phyloP scores from a whole-genome alignment of 2,797 vertebrate species.

The Cyprinella venusta region DNA sequence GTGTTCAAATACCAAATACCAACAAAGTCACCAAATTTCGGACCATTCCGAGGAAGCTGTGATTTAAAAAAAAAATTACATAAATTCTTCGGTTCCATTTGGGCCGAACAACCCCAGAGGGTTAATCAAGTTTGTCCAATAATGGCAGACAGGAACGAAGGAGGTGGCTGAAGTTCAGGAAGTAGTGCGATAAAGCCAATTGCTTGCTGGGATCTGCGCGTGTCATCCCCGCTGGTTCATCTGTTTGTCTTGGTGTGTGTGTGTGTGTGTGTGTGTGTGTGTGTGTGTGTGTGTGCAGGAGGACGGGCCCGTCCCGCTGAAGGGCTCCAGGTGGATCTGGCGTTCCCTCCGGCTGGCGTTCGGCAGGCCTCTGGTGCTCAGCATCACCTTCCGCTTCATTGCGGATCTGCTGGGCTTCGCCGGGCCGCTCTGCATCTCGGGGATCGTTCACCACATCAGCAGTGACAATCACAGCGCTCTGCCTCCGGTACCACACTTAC shows the following conservation, averaged over 20 bases:
- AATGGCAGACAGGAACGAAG: no score
- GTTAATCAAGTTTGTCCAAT: no score
- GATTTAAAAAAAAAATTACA: no score
- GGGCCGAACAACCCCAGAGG: no score
- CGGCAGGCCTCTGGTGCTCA: conserved; percentile 54
- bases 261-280: neutral
- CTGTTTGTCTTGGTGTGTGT: neutral
- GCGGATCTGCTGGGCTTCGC: conserved; percentile 60
- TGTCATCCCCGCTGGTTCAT: no score
- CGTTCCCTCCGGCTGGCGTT: conserved; percentile 54
- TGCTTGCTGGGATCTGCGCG: neutral
- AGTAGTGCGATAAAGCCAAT: no score
- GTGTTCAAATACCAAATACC: no score
- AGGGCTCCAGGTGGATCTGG: conserved; percentile 52
- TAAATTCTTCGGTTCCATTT: no score
- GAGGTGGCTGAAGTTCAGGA: no score
- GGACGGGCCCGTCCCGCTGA: neutral
- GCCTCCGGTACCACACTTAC: conserved; percentile 46
- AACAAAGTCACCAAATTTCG: no score
- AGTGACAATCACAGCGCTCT: conserved; percentile 54
- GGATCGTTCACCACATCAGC: conserved; percentile 62
- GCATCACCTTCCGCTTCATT: conserved; percentile 58
- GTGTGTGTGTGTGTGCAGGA: conserved; percentile 38
- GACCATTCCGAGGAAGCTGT: no score
- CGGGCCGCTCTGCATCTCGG: conserved; percentile 61